Base-by-base conservation (phyloP, 2,888 invertebrate species). In the Melikaiella ostensackeni region DNA sequence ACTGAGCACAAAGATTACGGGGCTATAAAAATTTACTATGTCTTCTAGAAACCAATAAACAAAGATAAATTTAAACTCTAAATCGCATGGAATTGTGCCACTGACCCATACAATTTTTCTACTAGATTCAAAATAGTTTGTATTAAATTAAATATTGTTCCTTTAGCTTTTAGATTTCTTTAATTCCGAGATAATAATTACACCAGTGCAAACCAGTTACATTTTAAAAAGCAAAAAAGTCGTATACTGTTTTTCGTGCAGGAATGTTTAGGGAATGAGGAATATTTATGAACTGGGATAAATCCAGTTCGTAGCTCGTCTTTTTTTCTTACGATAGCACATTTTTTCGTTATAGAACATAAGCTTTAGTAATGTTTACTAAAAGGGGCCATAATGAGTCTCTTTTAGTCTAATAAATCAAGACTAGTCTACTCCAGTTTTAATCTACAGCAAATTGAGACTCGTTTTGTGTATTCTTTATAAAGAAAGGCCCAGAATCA, bases 321-420 rank as follows among this genome's bases (percentile, higher is more conserved):
- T 59, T 59, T 59, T 59, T 27, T 59, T 59, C 42, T 16, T 59
- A 4, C 0, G 16, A 59, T 24, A 24, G 59, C 16, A 59, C 24
- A 3, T 27, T 59, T 59, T 59, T 59, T 59, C 13, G 5, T 27
- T 59, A 24, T 24, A 27, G 27, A 24, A 59, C 21, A 11, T 16
- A 11, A 24, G 27, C 27, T 59, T 13, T 27, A 16, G 24, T 59
- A 59, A 27, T 59, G 27, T 59, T 59, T 59, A 59, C 27, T 59
- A 57, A 57, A 24, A 57, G 9, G 24, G 57, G 24, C 24, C 24
- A 24, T 57, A 57, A 57, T 57, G 24, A 57, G 11, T 57, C 24
- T 57, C 57, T 21, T 50, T 57, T 24, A 13, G 57, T 57, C 57
- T 55, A 55, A 57, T 57, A 57, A 57, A 57, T 57, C 24, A 57